Percentiles rank a stretch among this genome's conserved stretches.
phyloP scores from a whole-genome alignment of 2,113 vertebrate genomes.

The Salvelinus sp. region DNA sequence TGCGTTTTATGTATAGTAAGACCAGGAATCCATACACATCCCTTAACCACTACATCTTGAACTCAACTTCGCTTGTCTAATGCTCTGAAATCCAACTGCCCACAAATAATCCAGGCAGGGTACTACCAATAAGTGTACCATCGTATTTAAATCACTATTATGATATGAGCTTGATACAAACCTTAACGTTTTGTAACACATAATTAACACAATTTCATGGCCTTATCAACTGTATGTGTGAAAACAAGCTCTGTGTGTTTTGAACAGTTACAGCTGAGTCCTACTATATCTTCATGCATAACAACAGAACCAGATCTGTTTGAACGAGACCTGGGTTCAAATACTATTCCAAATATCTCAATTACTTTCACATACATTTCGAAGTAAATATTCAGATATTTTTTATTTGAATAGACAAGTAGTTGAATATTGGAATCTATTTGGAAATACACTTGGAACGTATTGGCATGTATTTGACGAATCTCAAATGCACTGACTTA shows the following conservation, averaged over 20 bases:
- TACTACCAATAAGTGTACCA: background rate
- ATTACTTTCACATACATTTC: no score
- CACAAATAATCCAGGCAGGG: background rate
- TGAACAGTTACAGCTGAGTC: conserved; percentile 4
- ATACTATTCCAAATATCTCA: no score
- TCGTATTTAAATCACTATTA: conserved; percentile 11
- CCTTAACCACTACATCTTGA: background rate
- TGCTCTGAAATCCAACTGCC: conserved; percentile 13
- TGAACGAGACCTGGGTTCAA: no score
- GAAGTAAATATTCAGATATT: no score
- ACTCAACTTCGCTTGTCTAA: background rate
- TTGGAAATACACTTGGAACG: no score
- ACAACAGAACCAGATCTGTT: conserved; percentile 16
- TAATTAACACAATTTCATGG: conserved; percentile 44
- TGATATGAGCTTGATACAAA: conserved; percentile 5
- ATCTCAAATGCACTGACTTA: no score
- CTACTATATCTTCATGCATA: background rate
- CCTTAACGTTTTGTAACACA: conserved; percentile 17
- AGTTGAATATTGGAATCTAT: no score
- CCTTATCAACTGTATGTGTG: conserved; percentile 37
- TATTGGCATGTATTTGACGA: no score
- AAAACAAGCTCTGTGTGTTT: background rate
- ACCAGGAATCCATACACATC: background rate
- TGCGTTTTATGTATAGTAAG: background rate
- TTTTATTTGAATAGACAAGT: no score